Base-by-base conservation (phyloP, 2,888 invertebrate species). In the Alentia gelatinosa region DNA sequence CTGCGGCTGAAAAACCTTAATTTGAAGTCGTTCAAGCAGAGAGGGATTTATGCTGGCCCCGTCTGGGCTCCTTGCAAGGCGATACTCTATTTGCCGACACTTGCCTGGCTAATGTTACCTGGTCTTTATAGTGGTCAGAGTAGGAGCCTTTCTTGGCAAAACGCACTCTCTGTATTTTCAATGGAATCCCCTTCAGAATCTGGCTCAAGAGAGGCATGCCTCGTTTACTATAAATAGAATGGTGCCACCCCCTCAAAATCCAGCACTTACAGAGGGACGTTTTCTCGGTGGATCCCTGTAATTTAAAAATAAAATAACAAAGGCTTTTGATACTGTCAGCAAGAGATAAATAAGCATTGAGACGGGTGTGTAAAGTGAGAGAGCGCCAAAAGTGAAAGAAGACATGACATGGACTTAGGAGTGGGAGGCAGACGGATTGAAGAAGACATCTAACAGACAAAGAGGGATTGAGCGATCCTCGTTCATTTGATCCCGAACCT, bases 21-120 rank as follows among this genome's bases (percentile, higher is more conserved):
- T 68, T 30, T 68, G 68, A 68, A 68, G 26, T 68, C 68, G 68
- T 68, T 68, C 30, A 30, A 26, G 68, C 68, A 68, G 68, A 30
- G 68, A 4, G 68, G 68, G 33, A 68, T 68, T 68, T 68, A 68
- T 68, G n/a, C 26, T 68, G 1, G 68, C n/a, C 30, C 30, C 30
- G 68, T 68, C 68, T n/a, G n/a, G 68, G 30, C 68, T 30, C 12
- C n/a, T 12, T 26, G 68, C n/a, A 68, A 68, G 30, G 33, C 4
- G 68, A 68, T 68, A 26, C 68, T 68, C 68, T 68, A 68, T 68
- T 68, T 68, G 33, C 26, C 68, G 33, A 68, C 68, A 68, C 68
- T 68, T 30, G 1, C 1, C 26, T n/a, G 68, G 26, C 30, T 68
- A 30, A 68, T 68, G 68, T 68, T 68, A 68, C 68, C 33, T 3